A percentile compares a stretch with the other conserved stretches of the same genome.
Evolutionary conservation across 2,888 invertebrate genomes (phyloP).

Genomic region (Synanthedon tipuliformis): DNA sequence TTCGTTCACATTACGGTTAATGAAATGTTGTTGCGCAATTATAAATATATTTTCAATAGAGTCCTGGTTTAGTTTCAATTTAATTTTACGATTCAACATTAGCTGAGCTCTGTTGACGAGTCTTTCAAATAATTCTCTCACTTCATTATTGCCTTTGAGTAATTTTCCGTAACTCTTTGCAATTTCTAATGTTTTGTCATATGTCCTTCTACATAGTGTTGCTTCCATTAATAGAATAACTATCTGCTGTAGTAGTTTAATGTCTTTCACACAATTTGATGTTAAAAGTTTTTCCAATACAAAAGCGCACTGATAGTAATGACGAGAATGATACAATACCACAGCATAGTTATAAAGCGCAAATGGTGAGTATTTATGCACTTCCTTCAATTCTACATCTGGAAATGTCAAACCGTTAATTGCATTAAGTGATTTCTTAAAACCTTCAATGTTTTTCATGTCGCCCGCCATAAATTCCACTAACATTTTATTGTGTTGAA

Average conservation of each 20-base stretch:
- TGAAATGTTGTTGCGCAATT: slow-evolving; percentile 53
- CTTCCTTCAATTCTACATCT: slow-evolving; percentile 48
- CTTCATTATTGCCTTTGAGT: slow-evolving; percentile 38
- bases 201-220: slow-evolving; percentile 52
- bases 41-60: slow-evolving; percentile 59
- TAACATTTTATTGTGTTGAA: slow-evolving; percentile 86
- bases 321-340: slow-evolving; percentile 79
- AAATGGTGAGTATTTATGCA: slow-evolving; percentile 29
- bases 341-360: slow-evolving; percentile 85
- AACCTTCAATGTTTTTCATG: slow-evolving; percentile 78
- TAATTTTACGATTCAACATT: slow-evolving; percentile 37
- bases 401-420: slow-evolving; percentile 68
- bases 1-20: slow-evolving; percentile 54
- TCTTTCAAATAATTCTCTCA: slow-evolving; percentile 45
- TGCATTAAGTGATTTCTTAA: slow-evolving; percentile 75
- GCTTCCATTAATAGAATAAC: slow-evolving; percentile 51
- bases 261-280: slow-evolving; percentile 47
- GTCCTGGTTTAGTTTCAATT: slow-evolving; percentile 41
- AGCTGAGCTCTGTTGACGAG: slow-evolving; percentile 51
- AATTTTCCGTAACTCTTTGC: slow-evolving; percentile 46
- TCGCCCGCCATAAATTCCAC: slow-evolving; percentile 83
- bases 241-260: slow-evolving; percentile 41
- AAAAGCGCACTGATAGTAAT: slow-evolving; percentile 75
- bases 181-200: slow-evolving; percentile 50
- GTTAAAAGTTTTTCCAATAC: slow-evolving; percentile 48